Evolutionary conservation across 2,113 vertebrate genomes (phyloP).

Genomic region (Protobothrops flavoviridis): DNA sequence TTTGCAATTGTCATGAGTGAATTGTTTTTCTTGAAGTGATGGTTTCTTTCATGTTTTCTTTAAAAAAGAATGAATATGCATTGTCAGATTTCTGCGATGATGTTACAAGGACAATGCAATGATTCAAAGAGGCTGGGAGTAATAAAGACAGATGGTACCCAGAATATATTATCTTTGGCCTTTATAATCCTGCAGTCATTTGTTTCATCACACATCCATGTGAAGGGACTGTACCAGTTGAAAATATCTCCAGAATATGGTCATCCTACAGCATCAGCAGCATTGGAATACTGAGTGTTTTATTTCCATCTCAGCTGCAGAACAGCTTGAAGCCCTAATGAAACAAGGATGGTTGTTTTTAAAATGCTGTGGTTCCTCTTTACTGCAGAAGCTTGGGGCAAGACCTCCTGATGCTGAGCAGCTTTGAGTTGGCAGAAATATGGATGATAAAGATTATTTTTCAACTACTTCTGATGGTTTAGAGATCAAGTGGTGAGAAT

Average conservation of each 20-base stretch:
- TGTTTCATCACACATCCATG: neutral
- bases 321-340: neutral
- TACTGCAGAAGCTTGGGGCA: neutral
- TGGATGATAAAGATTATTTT: neutral
- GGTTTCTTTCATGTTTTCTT: neutral
- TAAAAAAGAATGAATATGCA: neutral
- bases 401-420: neutral
- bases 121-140: neutral
- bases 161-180: neutral
- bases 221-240: neutral
- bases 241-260: neutral
- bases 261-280: neutral
- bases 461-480: neutral
- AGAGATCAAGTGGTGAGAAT: neutral
- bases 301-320: neutral
- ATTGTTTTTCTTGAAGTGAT: neutral
- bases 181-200: neutral
- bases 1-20: constrained; percentile 28
- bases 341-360: neutral
- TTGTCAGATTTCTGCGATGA: neutral
- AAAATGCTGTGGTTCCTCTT: neutral
- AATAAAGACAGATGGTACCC: neutral
- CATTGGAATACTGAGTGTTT: neutral
- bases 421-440: neutral
- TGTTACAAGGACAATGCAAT: neutral